Evolutionary conservation across 2,888 invertebrate species (phyloP).

Genomic region (Lepidonotus clava): DNA sequence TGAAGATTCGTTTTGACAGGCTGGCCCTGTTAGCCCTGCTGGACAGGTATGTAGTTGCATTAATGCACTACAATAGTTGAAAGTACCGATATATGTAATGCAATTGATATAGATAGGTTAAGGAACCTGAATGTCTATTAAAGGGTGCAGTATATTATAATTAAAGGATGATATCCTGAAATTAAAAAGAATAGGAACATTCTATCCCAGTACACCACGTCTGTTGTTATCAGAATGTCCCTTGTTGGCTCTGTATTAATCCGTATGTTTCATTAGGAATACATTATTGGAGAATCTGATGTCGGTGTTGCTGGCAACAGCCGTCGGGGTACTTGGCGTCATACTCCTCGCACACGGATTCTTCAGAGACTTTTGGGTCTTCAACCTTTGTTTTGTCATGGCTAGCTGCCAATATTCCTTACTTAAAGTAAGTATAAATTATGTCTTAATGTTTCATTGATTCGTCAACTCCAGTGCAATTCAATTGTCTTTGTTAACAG

Average conservation of each 20-base stretch:
- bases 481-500: background rate
- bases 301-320: slow-evolving; percentile 90
- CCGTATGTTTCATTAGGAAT: too few relatives aligned
- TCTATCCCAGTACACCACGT: too few relatives aligned
- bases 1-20: slow-evolving; percentile 95
- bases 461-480: background rate
- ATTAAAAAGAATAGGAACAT: too few relatives aligned
- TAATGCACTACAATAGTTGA: too few relatives aligned
- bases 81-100: too few relatives aligned
- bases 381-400: slow-evolving; percentile 98
- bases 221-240: too few relatives aligned
- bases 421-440: slow-evolving; percentile 85
- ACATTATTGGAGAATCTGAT: slow-evolving; percentile 90
- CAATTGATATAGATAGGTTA: too few relatives aligned
- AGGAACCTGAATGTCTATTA: too few relatives aligned
- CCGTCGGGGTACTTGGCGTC: slow-evolving; percentile 92
- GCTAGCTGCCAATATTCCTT: slow-evolving; percentile 98
- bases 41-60: slow-evolving; percentile 86
- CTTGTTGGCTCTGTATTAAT: too few relatives aligned
- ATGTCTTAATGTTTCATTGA: background rate
- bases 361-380: slow-evolving; percentile 94
- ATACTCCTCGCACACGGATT: slow-evolving; percentile 90
- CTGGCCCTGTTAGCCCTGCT: slow-evolving; percentile 94
- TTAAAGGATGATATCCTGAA: too few relatives aligned
- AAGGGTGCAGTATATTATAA: too few relatives aligned